Base-by-base conservation (phyloP, 2,113 vertebrate species). In the Oreotrochilus melanogaster region DNA sequence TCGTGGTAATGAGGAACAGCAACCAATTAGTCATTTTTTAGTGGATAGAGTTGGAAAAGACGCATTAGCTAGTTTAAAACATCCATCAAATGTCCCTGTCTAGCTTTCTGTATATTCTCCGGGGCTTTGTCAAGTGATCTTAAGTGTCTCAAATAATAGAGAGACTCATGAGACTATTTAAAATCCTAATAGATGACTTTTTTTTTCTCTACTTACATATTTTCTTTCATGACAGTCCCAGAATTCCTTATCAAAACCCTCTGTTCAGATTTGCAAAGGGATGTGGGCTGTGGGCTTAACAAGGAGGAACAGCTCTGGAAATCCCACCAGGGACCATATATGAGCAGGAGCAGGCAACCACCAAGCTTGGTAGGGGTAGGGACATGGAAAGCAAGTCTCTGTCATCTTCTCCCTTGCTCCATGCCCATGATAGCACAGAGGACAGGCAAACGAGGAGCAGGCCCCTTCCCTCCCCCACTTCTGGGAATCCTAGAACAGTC, bases 11-110 rank as follows among this genome's bases (percentile, higher is more conserved):
- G 91, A 96, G 81, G 86, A 96, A 60, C 78, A 86, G 88, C 91
- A 54, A 89, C 33, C 1, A 73, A 94, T 95, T 96, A 94, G 89
- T 94, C 78, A 83, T 89, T 91, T 95, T 92, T 89, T 88, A 91
- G 87, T 93, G 88, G 93, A 88, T 96, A 88, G 88, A 95, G 88
- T 67, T 64, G 85, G 93, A 86, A 96, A 96, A 96, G 93, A 90
- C 17, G 17, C 89, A 88, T 93, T 93, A 95, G 51, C 60, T 66
- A 79, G 78, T 92, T 86, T 94, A 7, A 94, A 93, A 91, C 86
- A 96, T 96, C 89, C 89, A 76, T 88, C 93, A 95, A 86, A 89
- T 43, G 67, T 73, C 78, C 75, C 72, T 94, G 94, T 88, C 88
- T 93, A 35, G 78, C 43, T 81, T 79, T 95, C 94, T 83, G 67